These are phyloP conservation scores for Drosophila nr. fundita DNA, from an alignment of 2,888 invertebrate species.

Conservation along the genomic window DNA sequence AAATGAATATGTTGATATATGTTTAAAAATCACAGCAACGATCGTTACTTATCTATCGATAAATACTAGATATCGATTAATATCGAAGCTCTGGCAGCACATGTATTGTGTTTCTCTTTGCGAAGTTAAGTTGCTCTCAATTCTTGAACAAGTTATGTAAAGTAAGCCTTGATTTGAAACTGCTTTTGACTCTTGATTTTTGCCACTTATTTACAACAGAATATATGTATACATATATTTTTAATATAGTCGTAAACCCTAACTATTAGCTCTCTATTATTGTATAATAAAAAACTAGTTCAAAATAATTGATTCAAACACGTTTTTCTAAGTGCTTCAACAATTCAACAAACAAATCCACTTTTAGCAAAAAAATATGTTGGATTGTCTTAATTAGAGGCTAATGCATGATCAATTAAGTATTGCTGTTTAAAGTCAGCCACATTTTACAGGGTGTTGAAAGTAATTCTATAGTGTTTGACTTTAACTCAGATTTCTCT, in stretches of 20 bases:
- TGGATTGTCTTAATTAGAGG: too few relatives aligned
- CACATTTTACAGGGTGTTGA: too few relatives aligned
- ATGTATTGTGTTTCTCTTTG: too few relatives aligned
- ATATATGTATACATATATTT: neutral
- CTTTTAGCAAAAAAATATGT: rapidly evolving
- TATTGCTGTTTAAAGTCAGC: too few relatives aligned
- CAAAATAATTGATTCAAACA: neutral
- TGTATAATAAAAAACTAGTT: neutral
- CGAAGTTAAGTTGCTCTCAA: too few relatives aligned
- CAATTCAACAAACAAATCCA: neutral
- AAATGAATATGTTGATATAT: neutral
- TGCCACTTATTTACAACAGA: too few relatives aligned
- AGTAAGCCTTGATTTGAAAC: neutral
- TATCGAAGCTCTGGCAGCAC: too few relatives aligned
- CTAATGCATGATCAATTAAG: too few relatives aligned
- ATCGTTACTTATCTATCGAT: too few relatives aligned
- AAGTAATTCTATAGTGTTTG: neutral
- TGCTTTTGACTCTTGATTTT: neutral
- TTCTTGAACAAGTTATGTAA: too few relatives aligned
- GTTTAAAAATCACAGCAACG: too few relatives aligned
- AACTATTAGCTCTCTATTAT: neutral
- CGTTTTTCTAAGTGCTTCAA: neutral
- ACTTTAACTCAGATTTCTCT: neutral
- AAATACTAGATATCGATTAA: too few relatives aligned
- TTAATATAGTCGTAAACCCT: neutral